Percentiles rank a stretch among this genome's conserved stretches.
These are phyloP conservation scores for Brienomyrus longianalis DNA, from an alignment of 2,113 vertebrate genomes.

Conservation along the genomic window DNA sequence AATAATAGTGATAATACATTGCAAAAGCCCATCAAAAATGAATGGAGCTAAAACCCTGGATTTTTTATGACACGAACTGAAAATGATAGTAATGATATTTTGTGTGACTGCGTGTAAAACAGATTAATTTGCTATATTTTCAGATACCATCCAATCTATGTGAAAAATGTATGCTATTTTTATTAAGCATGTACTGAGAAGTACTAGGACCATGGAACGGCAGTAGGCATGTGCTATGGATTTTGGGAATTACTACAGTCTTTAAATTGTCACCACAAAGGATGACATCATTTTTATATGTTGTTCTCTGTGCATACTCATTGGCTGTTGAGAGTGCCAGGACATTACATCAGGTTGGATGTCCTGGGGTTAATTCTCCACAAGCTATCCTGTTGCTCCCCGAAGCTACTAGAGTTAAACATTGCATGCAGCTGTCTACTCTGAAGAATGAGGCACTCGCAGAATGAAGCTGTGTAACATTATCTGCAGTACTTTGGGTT, in stretches of 20 bases:
- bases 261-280: background rate
- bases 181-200: background rate
- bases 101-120: background rate
- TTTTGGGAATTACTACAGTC: background rate
- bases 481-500: background rate
- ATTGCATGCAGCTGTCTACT: background rate
- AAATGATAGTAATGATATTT: background rate
- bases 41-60: background rate
- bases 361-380: background rate
- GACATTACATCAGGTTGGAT: background rate
- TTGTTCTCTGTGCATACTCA: background rate
- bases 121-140: background rate
- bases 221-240: background rate
- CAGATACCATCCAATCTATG: background rate
- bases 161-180: background rate
- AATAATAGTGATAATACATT: too few species aligned
- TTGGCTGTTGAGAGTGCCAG: background rate
- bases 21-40: background rate
- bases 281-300: background rate
- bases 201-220: background rate
- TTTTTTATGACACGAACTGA: background rate
- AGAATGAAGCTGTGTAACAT: background rate
- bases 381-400: slow-evolving; percentile 1
- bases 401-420: background rate
- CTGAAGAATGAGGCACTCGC: background rate